phyloP scores from a whole-genome alignment of 2,888 invertebrate species.

The Eupeodes luniger region DNA sequence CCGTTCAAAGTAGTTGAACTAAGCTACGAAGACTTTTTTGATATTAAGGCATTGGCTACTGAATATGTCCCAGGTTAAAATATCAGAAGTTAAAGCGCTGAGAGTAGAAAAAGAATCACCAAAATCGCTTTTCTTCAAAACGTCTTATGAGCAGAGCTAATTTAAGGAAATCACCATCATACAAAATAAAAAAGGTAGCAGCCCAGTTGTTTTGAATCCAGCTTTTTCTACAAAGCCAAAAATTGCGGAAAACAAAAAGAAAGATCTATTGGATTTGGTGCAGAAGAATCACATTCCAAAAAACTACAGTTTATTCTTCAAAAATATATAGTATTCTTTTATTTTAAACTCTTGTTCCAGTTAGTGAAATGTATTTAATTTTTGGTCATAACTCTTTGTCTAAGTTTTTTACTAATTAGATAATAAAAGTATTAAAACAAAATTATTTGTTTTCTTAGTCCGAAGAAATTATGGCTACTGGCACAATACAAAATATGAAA shows the following conservation, averaged over 20 bases:
- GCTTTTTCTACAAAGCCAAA: slow-evolving; percentile 19
- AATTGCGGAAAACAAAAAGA: background rate
- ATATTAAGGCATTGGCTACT: slow-evolving; percentile 25
- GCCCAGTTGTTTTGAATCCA: slow-evolving; percentile 4
- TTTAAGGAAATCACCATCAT: slow-evolving; percentile 15
- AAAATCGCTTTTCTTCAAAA: slow-evolving; percentile 58
- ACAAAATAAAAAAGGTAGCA: slow-evolving; percentile 9
- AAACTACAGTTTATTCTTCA: no score
- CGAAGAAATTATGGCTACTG: no score
- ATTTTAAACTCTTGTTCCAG: no score
- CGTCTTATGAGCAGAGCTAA: slow-evolving; percentile 5
- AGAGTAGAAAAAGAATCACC: slow-evolving; percentile 41
- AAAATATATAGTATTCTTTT: no score
- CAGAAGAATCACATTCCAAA: background rate
- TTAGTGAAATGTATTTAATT: no score
- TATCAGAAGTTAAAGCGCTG: slow-evolving; percentile 50
- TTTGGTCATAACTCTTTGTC: no score
- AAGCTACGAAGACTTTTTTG: slow-evolving; percentile 23
- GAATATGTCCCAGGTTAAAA: slow-evolving; percentile 55
- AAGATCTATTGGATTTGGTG: slow-evolving; percentile 6
- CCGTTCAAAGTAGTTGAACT: slow-evolving; percentile 35
- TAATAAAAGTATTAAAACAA: no score
- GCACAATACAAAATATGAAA: no score
- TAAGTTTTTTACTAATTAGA: no score
- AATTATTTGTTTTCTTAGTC: no score